phyloP scores from a whole-genome alignment of 2,113 vertebrate genomes.

The Amblyopsis rosae region DNA sequence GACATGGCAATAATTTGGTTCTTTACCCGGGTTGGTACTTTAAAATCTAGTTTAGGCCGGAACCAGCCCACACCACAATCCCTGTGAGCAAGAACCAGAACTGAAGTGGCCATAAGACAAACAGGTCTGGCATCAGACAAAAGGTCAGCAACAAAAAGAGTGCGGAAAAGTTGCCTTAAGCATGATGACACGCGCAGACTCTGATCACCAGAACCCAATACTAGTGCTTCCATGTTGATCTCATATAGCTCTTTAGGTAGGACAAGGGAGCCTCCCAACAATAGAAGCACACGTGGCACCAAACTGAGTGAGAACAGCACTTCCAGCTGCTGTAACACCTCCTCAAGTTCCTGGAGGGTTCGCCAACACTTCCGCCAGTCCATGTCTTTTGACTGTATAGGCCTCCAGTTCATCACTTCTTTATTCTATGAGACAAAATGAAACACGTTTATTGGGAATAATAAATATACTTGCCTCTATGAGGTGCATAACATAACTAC shows the following conservation, averaged over 20 bases:
- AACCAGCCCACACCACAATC: slow-evolving; percentile 91
- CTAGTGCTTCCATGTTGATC: slow-evolving; percentile 87
- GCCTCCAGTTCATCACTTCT: slow-evolving; percentile 66
- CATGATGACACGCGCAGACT: slow-evolving; percentile 81
- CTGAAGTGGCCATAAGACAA: slow-evolving; percentile 78
- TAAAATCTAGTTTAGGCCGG: slow-evolving; percentile 89
- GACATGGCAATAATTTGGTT: slow-evolving; percentile 83
- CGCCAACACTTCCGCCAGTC: slow-evolving; percentile 82
- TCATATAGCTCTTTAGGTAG: slow-evolving; percentile 92
- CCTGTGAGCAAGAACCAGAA: slow-evolving; percentile 87
- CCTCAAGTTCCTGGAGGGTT: slow-evolving; percentile 83
- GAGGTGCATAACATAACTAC: not conserved
- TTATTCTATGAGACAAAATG: slow-evolving; percentile 66
- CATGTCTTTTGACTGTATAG: slow-evolving; percentile 47
- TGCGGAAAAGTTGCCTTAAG: slow-evolving; percentile 87
- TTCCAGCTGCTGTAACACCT: slow-evolving; percentile 84
- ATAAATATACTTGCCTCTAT: no score
- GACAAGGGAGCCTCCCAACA: slow-evolving; percentile 85
- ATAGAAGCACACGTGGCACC: slow-evolving; percentile 90
- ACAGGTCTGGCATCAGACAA: slow-evolving; percentile 86
- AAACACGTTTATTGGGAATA: not conserved
- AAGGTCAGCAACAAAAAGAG: slow-evolving; percentile 88
- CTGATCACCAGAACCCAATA: slow-evolving; percentile 67
- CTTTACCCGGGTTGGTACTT: slow-evolving; percentile 82
- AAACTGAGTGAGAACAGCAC: slow-evolving; percentile 84